Conservation (phyloP, 2,888 invertebrate genomes). For the Oscheius sp. region DNA sequence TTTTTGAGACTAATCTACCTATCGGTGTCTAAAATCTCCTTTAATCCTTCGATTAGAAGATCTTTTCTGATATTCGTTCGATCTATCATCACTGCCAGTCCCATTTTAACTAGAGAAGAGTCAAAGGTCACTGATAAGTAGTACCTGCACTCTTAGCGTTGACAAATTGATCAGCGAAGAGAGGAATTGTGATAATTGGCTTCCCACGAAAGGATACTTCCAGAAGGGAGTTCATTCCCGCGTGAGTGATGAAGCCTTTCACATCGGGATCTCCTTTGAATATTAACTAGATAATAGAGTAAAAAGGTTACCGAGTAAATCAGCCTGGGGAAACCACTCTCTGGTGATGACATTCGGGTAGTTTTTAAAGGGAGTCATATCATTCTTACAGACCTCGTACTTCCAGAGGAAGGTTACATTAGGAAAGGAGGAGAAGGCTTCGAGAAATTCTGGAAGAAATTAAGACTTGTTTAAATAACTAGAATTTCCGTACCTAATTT, state of each 20-base stretch:
- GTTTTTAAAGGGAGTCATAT: not conserved
- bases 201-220: conserved; percentile 17
- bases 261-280: conserved; percentile 6
- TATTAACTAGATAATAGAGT: no score
- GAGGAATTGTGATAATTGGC: conserved; percentile 22
- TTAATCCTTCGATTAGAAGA: not conserved
- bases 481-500: not conserved
- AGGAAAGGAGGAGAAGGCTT: conserved; percentile 4
- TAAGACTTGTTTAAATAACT: no score
- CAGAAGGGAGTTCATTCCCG: conserved; percentile 29
- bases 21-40: not conserved
- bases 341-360: conserved; percentile 7
- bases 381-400: conserved; percentile 8
- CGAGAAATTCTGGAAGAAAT: conserved; percentile 11
- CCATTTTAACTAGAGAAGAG: not conserved
- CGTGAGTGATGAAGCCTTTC: conserved; percentile 27
- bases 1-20: not conserved
- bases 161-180: conserved; percentile 26
- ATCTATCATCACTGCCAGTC: conserved; percentile 6
- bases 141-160: conserved; percentile 24
- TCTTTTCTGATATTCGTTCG: conserved; percentile 1
- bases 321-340: conserved; percentile 9
- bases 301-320: conserved; percentile 9
- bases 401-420: conserved; percentile 13
- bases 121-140: not conserved